Evolutionary conservation across 2,888 invertebrate genomes (phyloP).

Genomic region (Hesperia comma): DNA sequence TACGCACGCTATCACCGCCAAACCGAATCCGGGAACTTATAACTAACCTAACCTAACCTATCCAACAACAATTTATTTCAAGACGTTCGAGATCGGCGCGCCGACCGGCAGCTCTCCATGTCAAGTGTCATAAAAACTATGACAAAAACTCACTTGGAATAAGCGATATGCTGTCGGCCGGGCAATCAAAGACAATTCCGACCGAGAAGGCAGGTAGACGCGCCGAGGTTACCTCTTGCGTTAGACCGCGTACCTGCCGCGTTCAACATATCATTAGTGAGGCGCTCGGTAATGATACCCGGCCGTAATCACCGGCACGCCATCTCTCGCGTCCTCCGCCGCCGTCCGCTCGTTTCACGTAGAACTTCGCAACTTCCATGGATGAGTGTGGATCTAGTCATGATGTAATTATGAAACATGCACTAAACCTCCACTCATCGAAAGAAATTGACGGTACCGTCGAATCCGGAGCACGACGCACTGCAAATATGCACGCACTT

Average conservation of each 20-base stretch:
- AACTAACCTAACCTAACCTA: too few species aligned
- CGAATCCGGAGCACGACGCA: slow-evolving; percentile 63
- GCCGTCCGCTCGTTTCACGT: slow-evolving; percentile 46
- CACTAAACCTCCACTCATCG: slow-evolving; percentile 90
- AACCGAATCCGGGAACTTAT: slow-evolving; percentile 36
- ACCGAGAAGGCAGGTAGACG: slow-evolving; percentile 71
- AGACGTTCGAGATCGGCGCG: neutral
- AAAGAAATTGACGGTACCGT: slow-evolving; percentile 82
- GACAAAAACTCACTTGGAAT: slow-evolving; percentile 68
- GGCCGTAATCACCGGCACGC: slow-evolving; percentile 63
- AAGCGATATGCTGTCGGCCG: slow-evolving; percentile 62
- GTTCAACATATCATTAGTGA: slow-evolving; percentile 75
- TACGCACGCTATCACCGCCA: slow-evolving; percentile 47
- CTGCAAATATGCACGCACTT: slow-evolving; percentile 70
- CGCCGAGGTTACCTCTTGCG: slow-evolving; percentile 58
- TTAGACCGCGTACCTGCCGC: slow-evolving; percentile 65
- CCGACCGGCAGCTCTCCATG: slow-evolving; percentile 33
- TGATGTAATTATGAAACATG: slow-evolving; percentile 85
- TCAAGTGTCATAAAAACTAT: slow-evolving; percentile 45
- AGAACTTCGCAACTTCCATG: slow-evolving; percentile 86
- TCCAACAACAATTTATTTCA: slow-evolving; percentile 4
- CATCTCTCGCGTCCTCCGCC: slow-evolving; percentile 52
- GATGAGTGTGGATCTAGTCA: slow-evolving; percentile 93
- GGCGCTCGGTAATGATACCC: slow-evolving; percentile 69
- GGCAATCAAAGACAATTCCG: slow-evolving; percentile 71